These are phyloP conservation scores for Anoplopoma fimbria DNA, from an alignment of 2,113 vertebrate species.

Conservation along the genomic window DNA sequence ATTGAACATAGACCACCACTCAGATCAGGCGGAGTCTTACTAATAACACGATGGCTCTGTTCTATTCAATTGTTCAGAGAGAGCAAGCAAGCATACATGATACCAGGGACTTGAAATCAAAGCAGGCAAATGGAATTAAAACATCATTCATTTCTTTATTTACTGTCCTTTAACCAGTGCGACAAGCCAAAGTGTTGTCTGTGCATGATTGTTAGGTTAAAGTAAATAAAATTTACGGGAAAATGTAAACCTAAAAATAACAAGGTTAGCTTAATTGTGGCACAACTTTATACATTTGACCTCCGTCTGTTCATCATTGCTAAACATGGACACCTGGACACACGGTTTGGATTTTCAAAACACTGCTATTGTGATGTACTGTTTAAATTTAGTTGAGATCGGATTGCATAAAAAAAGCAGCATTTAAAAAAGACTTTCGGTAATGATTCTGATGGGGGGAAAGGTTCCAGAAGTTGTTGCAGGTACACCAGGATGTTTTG, in stretches of 20 bases:
- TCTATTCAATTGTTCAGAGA: no score
- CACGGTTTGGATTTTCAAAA: slow-evolving; percentile 6
- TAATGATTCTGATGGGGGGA: neutral
- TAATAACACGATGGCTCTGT: no score
- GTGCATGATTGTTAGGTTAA: neutral
- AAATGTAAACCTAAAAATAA: neutral
- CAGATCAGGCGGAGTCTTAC: neutral
- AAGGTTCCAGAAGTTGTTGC: neutral
- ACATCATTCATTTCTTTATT: no score
- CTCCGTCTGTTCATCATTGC: neutral
- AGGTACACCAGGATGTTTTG: neutral
- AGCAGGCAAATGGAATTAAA: no score
- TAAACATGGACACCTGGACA: neutral
- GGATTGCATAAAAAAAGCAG: neutral
- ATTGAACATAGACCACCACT: neutral
- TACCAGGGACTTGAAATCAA: no score
- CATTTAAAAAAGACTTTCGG: neutral
- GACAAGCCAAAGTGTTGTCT: no score
- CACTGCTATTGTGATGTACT: neutral
- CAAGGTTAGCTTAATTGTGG: neutral
- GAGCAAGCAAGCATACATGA: no score
- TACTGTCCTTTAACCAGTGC: no score
- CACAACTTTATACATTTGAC: neutral
- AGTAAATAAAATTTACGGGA: neutral
- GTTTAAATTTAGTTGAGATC: neutral